These are phyloP conservation scores for Lampris megalopsis DNA, from an alignment of 2,113 vertebrate species.

Conservation along the genomic window DNA sequence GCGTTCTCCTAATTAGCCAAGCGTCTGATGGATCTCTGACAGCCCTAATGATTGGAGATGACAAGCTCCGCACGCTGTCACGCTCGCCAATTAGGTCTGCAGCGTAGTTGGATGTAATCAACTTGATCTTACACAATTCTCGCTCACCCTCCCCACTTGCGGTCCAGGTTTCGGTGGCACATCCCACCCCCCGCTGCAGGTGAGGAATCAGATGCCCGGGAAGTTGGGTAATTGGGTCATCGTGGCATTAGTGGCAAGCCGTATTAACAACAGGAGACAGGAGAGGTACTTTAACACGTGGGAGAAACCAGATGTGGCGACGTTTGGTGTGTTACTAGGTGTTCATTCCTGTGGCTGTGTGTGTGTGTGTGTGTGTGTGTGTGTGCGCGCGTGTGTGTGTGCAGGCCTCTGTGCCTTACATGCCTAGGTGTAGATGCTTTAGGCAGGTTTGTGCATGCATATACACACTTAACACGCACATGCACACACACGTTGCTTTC, in stretches of 20 bases:
- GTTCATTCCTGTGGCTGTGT: neutral
- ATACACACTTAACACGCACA: neutral
- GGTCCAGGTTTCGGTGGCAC: constrained; percentile 71
- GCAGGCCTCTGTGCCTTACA: neutral
- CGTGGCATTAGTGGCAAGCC: no score
- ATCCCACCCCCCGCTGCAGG: constrained; percentile 80
- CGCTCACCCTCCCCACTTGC: constrained; percentile 69
- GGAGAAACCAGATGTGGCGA: constrained; percentile 26
- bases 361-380: neutral
- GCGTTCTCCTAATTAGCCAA: constrained; percentile 99
- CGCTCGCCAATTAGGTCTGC: constrained; percentile 99
- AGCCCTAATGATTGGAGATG: constrained; percentile 99
- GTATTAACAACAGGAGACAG: no score
- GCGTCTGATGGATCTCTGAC: constrained; percentile 99
- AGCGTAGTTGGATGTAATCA: constrained; percentile 98
- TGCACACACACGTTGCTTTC: constrained; percentile 1
- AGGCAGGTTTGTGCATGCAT: neutral
- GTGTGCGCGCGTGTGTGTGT: neutral
- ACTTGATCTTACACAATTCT: constrained; percentile 98
- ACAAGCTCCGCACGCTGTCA: constrained; percentile 98
- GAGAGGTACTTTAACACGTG: neutral
- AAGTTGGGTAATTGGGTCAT: neutral
- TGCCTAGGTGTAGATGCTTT: neutral
- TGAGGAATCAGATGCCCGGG: constrained; percentile 79
- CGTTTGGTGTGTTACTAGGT: no score